Evolutionary conservation across 2,797 vertebrate species (phyloP).

Genomic region (Sebastes matsubarae): DNA sequence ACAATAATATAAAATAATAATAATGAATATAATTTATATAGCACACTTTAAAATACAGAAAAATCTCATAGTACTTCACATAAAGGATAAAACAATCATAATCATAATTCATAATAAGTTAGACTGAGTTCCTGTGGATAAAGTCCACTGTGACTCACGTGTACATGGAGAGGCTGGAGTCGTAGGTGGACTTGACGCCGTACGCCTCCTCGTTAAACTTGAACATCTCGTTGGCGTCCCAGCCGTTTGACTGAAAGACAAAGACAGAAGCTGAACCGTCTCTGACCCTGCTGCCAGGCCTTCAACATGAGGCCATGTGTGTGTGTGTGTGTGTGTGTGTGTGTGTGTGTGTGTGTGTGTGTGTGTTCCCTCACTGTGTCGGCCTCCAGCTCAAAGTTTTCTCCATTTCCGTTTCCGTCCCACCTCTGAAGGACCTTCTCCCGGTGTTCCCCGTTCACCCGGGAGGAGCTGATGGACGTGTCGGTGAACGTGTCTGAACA

Average conservation of each 20-base stretch:
- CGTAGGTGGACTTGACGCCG: slow-evolving; percentile 91
- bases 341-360: not conserved
- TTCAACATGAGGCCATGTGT: too few species aligned
- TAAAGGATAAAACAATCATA: too few species aligned
- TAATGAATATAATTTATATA: too few species aligned
- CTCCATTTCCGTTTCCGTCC: slow-evolving; percentile 88
- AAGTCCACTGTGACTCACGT: slow-evolving; percentile 76
- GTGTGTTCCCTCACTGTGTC: slow-evolving; percentile 78
- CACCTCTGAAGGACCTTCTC: slow-evolving; percentile 90
- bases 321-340: not conserved
- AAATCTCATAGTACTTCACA: too few species aligned
- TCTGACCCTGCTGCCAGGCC: too few species aligned
- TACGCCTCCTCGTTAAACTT: slow-evolving; percentile 90
- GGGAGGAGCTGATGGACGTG: slow-evolving; percentile 83
- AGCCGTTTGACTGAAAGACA: slow-evolving; percentile 86
- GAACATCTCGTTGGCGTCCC: slow-evolving; percentile 93
- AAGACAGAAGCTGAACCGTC: not conserved
- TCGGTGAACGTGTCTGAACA: slow-evolving; percentile 87
- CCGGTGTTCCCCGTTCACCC: slow-evolving; percentile 89
- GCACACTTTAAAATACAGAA: too few species aligned
- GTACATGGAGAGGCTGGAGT: slow-evolving; percentile 89
- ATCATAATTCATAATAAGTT: too few species aligned
- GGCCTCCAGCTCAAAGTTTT: slow-evolving; percentile 87
- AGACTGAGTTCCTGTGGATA: too few species aligned
- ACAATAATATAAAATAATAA: too few species aligned